Evolutionary conservation across 2,113 vertebrate genomes (phyloP).

Genomic region (Platichthys flesus): DNA sequence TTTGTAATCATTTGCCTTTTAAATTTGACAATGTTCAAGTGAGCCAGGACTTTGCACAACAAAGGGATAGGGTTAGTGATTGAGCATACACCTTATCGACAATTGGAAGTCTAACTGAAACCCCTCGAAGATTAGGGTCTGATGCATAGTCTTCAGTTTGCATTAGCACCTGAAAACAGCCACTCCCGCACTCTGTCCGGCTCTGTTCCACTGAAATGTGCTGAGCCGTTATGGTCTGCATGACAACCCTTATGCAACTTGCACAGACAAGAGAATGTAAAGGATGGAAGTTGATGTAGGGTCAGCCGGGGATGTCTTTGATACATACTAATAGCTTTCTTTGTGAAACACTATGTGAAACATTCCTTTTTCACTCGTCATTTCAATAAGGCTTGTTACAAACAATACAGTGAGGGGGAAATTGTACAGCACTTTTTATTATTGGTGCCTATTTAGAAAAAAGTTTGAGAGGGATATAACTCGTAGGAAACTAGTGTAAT

Average conservation of each 20-base stretch:
- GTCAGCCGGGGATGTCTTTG: background rate
- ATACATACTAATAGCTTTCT: slow-evolving; percentile 21
- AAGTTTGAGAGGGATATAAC: no score
- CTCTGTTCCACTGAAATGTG: slow-evolving; percentile 1
- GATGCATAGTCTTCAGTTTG: background rate
- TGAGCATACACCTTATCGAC: background rate
- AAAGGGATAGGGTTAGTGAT: background rate
- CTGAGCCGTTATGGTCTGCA: background rate
- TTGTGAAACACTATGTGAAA: background rate
- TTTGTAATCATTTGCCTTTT: background rate
- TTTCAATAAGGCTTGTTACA: background rate
- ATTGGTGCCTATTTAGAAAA: no score
- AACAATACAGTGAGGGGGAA: background rate
- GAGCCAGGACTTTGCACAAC: background rate
- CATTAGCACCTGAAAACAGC: slow-evolving; percentile 28
- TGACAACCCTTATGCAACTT: background rate
- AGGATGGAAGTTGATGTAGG: background rate
- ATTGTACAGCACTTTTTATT: background rate
- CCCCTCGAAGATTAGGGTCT: background rate
- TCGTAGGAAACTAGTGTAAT: no score
- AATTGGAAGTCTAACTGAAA: slow-evolving; percentile 10
- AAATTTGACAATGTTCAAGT: background rate
- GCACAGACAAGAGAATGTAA: slow-evolving; percentile 8
- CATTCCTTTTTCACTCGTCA: background rate
- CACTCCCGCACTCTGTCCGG: background rate